Conservation (phyloP, 2,797 vertebrate genomes). For the Pseudomugil gertrudae region DNA sequence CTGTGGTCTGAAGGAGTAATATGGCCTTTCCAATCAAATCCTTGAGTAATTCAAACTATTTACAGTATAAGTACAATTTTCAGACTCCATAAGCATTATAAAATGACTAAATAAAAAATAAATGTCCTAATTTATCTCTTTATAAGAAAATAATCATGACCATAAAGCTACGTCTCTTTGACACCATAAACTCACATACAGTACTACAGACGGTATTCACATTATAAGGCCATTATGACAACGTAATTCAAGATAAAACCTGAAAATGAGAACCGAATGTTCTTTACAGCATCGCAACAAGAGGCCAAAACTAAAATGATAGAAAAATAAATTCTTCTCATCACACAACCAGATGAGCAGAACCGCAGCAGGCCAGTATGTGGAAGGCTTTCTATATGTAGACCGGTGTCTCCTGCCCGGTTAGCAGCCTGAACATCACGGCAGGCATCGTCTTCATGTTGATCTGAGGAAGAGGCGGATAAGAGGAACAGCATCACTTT, state of each 20-base stretch:
- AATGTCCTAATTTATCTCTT: constrained; percentile 80
- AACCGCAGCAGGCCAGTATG: constrained; percentile 49
- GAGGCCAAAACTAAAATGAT: constrained; percentile 74
- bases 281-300: constrained; percentile 72
- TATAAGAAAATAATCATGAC: constrained; percentile 83
- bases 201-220: constrained; percentile 74
- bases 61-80: constrained; percentile 72
- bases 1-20: constrained; percentile 67
- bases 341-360: constrained; percentile 61
- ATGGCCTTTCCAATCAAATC: constrained; percentile 71
- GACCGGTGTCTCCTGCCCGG: constrained; percentile 94
- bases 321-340: constrained; percentile 76
- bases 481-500: constrained; percentile 11
- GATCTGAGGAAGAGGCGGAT: constrained; percentile 73
- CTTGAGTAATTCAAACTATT: constrained; percentile 76
- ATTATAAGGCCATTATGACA: constrained; percentile 79
- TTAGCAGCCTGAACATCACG: constrained; percentile 97
- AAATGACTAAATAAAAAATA: constrained; percentile 84
- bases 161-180: constrained; percentile 77
- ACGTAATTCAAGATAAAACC: constrained; percentile 76
- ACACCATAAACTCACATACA: constrained; percentile 69
- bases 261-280: constrained; percentile 75
- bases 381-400: constrained; percentile 87
- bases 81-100: constrained; percentile 73
- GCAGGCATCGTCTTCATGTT: constrained; percentile 89